These are phyloP conservation scores for Cuniculus paca DNA, from an alignment of 2,797 vertebrate species.

Conservation along the genomic window DNA sequence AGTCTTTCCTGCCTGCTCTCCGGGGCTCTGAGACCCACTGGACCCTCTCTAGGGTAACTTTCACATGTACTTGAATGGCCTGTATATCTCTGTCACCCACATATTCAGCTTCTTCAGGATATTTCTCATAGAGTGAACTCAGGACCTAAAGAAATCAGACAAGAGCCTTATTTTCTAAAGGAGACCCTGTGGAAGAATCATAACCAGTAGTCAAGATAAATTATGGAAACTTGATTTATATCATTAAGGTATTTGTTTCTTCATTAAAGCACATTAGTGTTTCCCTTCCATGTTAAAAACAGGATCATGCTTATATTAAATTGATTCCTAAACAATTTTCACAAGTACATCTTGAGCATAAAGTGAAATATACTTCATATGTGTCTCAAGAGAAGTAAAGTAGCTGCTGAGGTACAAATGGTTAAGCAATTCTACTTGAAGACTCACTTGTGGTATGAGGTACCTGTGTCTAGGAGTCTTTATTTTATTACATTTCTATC, in stretches of 20 bases:
- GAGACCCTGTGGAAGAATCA: neutral
- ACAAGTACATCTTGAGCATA: neutral
- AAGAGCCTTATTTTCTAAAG: neutral
- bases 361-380: neutral
- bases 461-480: neutral
- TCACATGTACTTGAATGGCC: neutral
- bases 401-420: neutral
- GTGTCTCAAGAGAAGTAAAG: neutral
- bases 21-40: neutral
- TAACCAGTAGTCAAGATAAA: neutral
- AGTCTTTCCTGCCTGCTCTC: neutral
- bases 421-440: neutral
- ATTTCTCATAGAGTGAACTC: neutral
- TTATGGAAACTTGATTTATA: neutral
- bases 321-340: neutral
- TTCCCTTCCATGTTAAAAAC: neutral
- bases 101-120: neutral
- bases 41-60: neutral
- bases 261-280: neutral
- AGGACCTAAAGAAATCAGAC: conserved; percentile 17
- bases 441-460: neutral
- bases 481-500: neutral
- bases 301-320: neutral
- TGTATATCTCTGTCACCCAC: neutral
- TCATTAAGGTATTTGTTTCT: neutral